phyloP scores from a whole-genome alignment of 2,113 vertebrate genomes.

The Elachura formosa region DNA sequence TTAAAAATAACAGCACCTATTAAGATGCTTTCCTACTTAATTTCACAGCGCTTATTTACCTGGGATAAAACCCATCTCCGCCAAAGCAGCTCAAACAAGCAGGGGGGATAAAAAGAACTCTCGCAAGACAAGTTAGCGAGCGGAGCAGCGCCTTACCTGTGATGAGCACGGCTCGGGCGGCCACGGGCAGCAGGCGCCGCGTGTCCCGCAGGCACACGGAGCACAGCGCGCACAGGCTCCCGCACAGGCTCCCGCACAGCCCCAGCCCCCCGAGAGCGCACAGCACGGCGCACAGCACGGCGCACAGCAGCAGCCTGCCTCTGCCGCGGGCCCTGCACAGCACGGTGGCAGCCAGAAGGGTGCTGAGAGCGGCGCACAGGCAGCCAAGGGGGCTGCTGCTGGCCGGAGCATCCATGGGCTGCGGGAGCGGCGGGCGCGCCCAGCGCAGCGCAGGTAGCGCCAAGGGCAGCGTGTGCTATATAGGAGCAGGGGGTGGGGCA shows the following conservation, averaged over 20 bases:
- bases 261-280: too few species aligned
- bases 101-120: not conserved
- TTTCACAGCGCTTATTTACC: not conserved
- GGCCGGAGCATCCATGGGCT: slow-evolving; percentile 17
- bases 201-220: too few species aligned
- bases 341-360: not conserved
- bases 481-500: slow-evolving; percentile 62
- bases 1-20: not conserved
- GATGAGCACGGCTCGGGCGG: too few species aligned
- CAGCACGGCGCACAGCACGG: not conserved
- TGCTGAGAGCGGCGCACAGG: not conserved
- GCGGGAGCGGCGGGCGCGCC: too few species aligned
- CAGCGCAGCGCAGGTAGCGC: slow-evolving; percentile 38
- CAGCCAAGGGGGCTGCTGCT: not conserved
- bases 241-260: too few species aligned
- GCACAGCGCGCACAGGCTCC: too few species aligned
- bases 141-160: too few species aligned
- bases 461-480: slow-evolving; percentile 21
- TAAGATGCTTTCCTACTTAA: not conserved
- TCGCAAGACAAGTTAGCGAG: too few species aligned
- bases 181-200: too few species aligned
- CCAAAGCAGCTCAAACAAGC: not conserved
- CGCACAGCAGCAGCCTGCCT: not conserved
- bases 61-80: not conserved
- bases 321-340: not conserved